Percentiles rank a stretch among this genome's conserved stretches.
phyloP scores from a whole-genome alignment of 2,888 invertebrate genomes.

The Flexamia atlantica region DNA sequence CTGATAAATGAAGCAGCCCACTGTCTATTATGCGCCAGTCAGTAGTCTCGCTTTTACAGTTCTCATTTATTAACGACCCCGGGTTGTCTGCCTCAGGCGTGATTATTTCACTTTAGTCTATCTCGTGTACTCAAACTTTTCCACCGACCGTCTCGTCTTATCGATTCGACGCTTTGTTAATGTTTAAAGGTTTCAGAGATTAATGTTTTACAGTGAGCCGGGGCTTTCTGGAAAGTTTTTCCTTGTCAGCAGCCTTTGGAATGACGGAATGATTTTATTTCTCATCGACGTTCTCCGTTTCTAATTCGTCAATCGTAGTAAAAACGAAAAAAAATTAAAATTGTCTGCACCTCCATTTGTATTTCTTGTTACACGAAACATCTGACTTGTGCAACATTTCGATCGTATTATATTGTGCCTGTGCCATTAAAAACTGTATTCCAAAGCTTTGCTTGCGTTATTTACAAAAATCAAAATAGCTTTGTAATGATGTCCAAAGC shows the following conservation, averaged over 20 bases:
- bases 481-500: no score
- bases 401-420: no score
- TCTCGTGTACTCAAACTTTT: slow-evolving; percentile 42
- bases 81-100: slow-evolving; percentile 29
- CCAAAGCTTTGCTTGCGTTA: no score
- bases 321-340: no score
- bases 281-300: no score
- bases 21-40: slow-evolving; percentile 11
- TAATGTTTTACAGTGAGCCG: neutral
- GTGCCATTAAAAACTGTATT: no score
- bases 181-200: slow-evolving; percentile 14
- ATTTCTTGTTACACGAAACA: no score
- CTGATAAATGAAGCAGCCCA: neutral
- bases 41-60: slow-evolving; percentile 37
- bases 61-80: slow-evolving; percentile 48
- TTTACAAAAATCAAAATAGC: no score
- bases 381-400: no score
- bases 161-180: slow-evolving; percentile 15
- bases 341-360: no score
- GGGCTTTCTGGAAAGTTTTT: neutral
- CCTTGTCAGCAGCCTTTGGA: neutral
- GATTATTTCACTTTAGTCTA: slow-evolving; percentile 33
- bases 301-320: no score
- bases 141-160: slow-evolving; percentile 22
- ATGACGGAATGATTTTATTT: neutral